These are phyloP conservation scores for Crossocerus cetratus DNA, from an alignment of 2,888 invertebrate species.

Conservation along the genomic window DNA sequence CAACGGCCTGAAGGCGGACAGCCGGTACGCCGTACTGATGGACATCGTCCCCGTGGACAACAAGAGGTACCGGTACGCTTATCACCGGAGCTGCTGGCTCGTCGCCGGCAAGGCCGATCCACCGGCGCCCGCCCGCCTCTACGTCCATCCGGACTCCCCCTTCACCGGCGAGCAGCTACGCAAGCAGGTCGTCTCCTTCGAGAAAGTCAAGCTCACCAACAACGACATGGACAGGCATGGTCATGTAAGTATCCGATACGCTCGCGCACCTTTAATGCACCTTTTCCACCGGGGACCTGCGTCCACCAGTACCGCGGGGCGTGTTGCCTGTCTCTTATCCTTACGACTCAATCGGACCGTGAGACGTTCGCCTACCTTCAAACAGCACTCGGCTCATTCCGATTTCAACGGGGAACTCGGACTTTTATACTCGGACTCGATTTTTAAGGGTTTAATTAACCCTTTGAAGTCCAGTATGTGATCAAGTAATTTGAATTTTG, in stretches of 20 bases:
- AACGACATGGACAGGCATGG: constrained; percentile 98
- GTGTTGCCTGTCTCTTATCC: too few species aligned
- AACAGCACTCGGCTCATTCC: too few species aligned
- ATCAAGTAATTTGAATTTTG: too few species aligned
- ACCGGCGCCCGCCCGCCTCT: constrained; percentile 93
- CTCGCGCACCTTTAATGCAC: too few species aligned
- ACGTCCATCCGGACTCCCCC: constrained; percentile 98
- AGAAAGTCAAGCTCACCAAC: constrained; percentile 98
- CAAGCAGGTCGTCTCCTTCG: constrained; percentile 98
- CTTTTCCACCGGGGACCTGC: too few species aligned
- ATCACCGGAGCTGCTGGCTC: constrained; percentile 98
- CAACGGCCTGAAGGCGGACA: constrained; percentile 88
- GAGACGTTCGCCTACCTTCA: too few species aligned
- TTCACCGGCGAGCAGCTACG: constrained; percentile 96
- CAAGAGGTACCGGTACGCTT: constrained; percentile 97
- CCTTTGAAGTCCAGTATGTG: too few species aligned
- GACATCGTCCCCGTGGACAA: constrained; percentile 98
- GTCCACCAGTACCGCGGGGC: too few species aligned
- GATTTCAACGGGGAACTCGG: too few species aligned
- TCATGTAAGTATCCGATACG: constrained; percentile 88
- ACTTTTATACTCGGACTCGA: too few species aligned
- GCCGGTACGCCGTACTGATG: constrained; percentile 94
- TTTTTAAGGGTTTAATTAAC: too few species aligned
- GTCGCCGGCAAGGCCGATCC: constrained; percentile 99
- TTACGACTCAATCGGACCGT: too few species aligned